Base-by-base conservation (phyloP, 2,888 invertebrate species). In the Dusona sp. region DNA sequence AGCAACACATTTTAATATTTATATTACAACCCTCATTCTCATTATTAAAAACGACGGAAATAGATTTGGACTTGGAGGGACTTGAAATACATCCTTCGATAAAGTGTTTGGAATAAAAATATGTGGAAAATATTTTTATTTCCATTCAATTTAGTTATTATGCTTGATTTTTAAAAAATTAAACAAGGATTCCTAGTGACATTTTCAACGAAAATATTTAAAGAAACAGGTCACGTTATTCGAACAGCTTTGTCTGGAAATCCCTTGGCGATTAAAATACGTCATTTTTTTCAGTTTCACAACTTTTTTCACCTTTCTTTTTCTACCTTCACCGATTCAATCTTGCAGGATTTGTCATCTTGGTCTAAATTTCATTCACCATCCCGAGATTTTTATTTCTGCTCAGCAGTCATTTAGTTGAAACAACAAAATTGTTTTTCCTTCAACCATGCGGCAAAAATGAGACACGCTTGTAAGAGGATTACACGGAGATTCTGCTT, bases 401-500 rank as follows among this genome's bases (percentile, higher is more conserved):
- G 29, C 16, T 29, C 29, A 29, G 65, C 36, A 8, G 36, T 38
- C n/a, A 65, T 65, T 38, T 38, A 8, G 65, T 65, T 11, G 9
- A 16, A 38, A 65, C 7, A 38, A 22, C 65, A 11, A n/a, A 65
- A 65, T 38, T 65, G 33, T 74, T 74, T 42, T 57, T 38, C 13
- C 74, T 25, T 57, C 25, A n/a, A 25, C 48, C 38, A 64, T 29
- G 75, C 38, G 54, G 22, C 38, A 67, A 73, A 81, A 73, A 78
- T 61, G 54, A 72, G 38, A 80, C 65, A 67, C 67, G 51, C 51
- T 36, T 8, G 25, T 81, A 67, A 85, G 73, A 65, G 74, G 85
- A 85, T 85, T 85, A 85, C 78, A 85, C 85, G 81, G 73, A 19
- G 78, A 81, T 81, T 73, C 33, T 48, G 67, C 68, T 61, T 51